Evolutionary conservation across 2,113 vertebrate species (phyloP).

Genomic region (Corythornis vintsioides): DNA sequence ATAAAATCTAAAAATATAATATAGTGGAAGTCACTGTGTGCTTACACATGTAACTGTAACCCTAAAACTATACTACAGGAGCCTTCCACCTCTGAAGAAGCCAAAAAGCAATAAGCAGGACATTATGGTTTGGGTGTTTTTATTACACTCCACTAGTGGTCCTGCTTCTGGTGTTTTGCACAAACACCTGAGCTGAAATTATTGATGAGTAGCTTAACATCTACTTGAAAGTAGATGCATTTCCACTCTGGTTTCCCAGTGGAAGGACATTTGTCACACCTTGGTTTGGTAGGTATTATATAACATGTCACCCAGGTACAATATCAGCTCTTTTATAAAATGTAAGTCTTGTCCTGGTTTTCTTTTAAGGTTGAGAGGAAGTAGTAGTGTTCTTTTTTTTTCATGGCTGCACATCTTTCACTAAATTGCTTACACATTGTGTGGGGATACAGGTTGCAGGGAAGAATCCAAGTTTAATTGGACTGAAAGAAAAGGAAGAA

Average conservation of each 20-base stretch:
- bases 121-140: fast-evolving
- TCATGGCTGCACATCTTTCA: neutral
- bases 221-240: neutral
- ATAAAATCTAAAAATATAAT: neutral
- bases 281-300: neutral
- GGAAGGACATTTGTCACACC: fast-evolving
- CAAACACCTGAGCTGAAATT: neutral
- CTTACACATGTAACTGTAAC: neutral
- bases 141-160: neutral
- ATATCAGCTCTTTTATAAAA: neutral
- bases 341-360: neutral
- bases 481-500: neutral
- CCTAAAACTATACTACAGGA: neutral
- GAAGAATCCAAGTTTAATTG: neutral
- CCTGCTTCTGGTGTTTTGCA: neutral
- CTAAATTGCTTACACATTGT: neutral
- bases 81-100: neutral
- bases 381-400: neutral
- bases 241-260: neutral
- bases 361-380: neutral
- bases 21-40: neutral
- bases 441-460: neutral
- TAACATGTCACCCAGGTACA: neutral
- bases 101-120: neutral
- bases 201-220: neutral